Conservation (phyloP, 2,797 vertebrate species). For the Pristis pectinata region DNA sequence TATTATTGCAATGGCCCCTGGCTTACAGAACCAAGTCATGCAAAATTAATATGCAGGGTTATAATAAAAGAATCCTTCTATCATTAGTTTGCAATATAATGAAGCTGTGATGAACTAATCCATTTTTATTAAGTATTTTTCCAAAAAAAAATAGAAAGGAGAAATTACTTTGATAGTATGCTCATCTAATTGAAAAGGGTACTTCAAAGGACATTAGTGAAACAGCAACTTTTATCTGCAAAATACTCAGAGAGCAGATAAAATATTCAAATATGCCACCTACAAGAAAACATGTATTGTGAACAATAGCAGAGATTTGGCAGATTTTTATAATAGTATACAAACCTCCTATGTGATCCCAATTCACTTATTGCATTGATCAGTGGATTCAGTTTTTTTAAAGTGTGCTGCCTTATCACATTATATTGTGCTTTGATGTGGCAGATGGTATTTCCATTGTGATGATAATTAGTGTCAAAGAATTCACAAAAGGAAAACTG, state of each 20-base stretch:
- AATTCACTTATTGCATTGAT: background rate
- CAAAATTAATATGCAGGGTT: background rate
- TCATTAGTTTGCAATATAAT: background rate
- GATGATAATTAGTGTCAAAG: background rate
- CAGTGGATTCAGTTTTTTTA: background rate
- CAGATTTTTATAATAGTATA: background rate
- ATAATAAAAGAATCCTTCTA: background rate
- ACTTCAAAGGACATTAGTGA: background rate
- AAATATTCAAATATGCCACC: background rate
- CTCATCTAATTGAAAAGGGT: background rate
- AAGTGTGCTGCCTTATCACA: background rate
- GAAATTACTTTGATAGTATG: background rate
- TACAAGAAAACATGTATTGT: background rate
- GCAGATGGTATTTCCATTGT: conserved; percentile 28
- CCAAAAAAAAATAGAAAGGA: background rate
- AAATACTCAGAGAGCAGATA: background rate
- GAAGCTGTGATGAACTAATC: background rate
- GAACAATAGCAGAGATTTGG: background rate
- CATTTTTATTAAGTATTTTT: background rate
- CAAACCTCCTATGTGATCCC: background rate
- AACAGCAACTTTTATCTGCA: background rate
- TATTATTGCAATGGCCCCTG: no score
- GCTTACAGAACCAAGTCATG: background rate
- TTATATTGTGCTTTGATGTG: conserved; percentile 14
- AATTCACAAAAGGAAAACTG: background rate